A percentile compares a stretch with the other conserved stretches of the same genome.
phyloP scores from a whole-genome alignment of 2,888 invertebrate genomes.

The Papilio protenor region DNA sequence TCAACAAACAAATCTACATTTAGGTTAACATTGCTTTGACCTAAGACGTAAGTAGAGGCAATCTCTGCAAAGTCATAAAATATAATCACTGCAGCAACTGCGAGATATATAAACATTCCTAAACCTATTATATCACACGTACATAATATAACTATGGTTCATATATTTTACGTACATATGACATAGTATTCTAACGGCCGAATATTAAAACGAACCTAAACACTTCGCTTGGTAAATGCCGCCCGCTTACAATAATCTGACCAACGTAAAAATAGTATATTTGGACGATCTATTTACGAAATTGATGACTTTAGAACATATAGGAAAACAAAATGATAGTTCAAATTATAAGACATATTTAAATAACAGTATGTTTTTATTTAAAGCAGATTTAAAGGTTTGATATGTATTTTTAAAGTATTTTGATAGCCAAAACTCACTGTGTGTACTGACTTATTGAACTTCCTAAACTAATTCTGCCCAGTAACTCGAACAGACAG shows the following conservation, averaged over 20 bases:
- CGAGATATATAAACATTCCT: neutral
- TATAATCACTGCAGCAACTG: neutral
- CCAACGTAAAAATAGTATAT: neutral
- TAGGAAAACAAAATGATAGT: neutral
- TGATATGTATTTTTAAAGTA: no score
- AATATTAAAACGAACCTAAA: no score
- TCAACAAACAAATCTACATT: neutral
- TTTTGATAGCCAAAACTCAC: no score
- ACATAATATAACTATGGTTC: no score
- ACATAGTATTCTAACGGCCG: no score
- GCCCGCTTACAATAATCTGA: no score
- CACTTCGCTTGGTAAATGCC: no score
- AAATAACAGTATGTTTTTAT: no score
- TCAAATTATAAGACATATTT: neutral
- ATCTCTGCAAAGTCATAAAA: neutral
- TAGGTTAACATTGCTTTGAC: neutral
- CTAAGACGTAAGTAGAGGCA: neutral
- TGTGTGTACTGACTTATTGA: neutral
- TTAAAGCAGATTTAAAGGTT: no score
- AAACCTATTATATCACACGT: neutral
- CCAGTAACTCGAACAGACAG: neutral
- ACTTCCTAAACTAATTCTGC: neutral
- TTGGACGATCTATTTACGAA: neutral
- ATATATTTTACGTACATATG: no score
- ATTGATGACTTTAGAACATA: neutral